A percentile compares a stretch with the other conserved stretches of the same genome.
Conservation (phyloP, 2,797 vertebrate genomes). For the Poecilia wingei region DNA sequence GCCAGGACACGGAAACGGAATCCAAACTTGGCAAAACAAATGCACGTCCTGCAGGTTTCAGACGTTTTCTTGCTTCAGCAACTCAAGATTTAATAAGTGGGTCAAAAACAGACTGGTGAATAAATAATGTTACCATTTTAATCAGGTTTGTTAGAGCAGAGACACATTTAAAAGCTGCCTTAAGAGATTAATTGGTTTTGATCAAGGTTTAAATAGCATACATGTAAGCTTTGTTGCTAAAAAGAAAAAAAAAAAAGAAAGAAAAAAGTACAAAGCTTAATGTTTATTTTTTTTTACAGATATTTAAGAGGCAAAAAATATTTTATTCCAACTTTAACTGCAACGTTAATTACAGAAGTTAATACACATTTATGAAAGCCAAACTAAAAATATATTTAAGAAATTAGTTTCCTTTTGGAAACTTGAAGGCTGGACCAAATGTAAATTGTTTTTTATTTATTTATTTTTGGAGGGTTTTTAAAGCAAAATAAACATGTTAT, state of each 20-base stretch:
- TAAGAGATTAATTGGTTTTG: not conserved
- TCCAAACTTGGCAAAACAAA: not conserved
- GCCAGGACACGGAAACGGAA: not conserved
- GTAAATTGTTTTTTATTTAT: not conserved
- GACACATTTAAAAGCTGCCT: not conserved
- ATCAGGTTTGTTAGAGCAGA: not conserved
- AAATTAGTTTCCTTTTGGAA: not conserved
- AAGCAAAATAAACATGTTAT: not conserved
- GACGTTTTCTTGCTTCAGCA: not conserved
- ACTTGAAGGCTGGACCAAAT: not conserved
- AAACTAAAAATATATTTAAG: not conserved
- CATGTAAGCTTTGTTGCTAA: not conserved
- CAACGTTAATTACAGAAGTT: not conserved
- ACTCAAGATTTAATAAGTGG: not conserved
- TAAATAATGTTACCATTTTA: not conserved
- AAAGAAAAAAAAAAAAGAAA: not conserved
- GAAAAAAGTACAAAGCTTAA: not conserved
- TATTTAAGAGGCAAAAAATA: not conserved
- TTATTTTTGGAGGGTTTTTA: not conserved
- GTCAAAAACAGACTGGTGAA: not conserved
- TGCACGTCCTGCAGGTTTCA: not conserved
- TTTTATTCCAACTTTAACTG: not conserved
- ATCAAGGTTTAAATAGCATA: not conserved
- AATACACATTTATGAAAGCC: not conserved
- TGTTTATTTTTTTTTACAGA: not conserved